Percentiles rank a stretch among this genome's conserved stretches.
These are phyloP conservation scores for Strigamia maritima DNA, from an alignment of 2,888 invertebrate species.

Conservation along the genomic window DNA sequence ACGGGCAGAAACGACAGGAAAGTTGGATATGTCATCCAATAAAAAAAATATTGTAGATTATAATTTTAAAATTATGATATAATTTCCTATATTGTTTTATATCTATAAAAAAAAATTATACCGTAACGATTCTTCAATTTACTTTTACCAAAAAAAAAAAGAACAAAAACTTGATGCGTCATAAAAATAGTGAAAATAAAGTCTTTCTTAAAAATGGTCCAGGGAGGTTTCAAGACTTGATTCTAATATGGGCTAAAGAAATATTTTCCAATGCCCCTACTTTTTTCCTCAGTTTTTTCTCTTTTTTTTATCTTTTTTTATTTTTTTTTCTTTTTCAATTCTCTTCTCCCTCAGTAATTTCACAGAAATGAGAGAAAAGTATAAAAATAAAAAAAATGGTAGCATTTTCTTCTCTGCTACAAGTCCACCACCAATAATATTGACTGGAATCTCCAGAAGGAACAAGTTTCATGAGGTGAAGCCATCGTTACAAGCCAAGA, in stretches of 20 bases:
- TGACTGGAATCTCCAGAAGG: constrained; percentile 23
- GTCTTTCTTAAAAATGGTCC: background rate
- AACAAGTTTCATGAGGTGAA: constrained; percentile 23
- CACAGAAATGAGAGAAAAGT: constrained; percentile 19
- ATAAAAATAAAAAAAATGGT: background rate
- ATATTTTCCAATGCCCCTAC: background rate
- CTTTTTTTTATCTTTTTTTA: background rate
- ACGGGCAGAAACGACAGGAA: constrained; percentile 11
- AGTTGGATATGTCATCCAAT: constrained; percentile 12
- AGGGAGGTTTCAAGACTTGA: constrained; percentile 1
- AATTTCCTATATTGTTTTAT: background rate
- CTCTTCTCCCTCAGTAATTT: constrained; percentile 23
- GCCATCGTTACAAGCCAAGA: constrained; percentile 20
- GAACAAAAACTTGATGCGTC: background rate
- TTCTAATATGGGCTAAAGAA: background rate
- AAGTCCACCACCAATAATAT: constrained; percentile 19
- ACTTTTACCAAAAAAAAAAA: background rate
- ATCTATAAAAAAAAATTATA: no score
- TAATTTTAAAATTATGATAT: background rate
- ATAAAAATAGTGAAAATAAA: background rate
- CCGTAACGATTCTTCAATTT: background rate
- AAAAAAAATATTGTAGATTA: background rate
- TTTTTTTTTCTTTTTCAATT: background rate
- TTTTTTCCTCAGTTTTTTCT: background rate
- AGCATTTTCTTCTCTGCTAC: background rate